Evolutionary conservation across 1,140 invertebrate genomes (phyloP), one percentile per base, ranked within the genome.

Genomic region (Idris sp.): DNA sequence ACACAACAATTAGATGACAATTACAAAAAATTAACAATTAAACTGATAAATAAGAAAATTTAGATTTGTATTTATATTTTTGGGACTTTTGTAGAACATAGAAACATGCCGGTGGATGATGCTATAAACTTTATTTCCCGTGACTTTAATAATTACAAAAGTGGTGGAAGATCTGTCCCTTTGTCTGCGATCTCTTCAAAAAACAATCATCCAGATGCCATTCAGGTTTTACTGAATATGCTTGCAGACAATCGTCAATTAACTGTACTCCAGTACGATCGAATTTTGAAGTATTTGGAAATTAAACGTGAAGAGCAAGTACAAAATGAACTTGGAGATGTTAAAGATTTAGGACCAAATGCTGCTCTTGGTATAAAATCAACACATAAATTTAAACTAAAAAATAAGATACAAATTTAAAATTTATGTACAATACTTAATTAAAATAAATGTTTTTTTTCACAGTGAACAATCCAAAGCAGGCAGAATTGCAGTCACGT

Each of bases 61-160:
- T 4, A 46, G 40, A 28, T 53, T 36, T 62, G 9, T 33, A 74
- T 68, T n/a, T n/a, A n/a, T n/a, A n/a, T n/a, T n/a, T n/a, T 64
- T 25, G 51, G 9, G 16, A 10, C 40, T 79, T 69, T 71, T 87
- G n/a, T n/a, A 93, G 96, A 97, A 83, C 96, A 98, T 81, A 91
- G 96, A 69, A 97, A 98, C 86, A 97, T 98, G 95, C 96, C 95
- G 0, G 79, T 97, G n/a, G 95, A 97, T 46, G 95, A 97, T 86
- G 95, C 96, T 1, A 89, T 97, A 51, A 90, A 89, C 58, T 88
- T 97, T 30, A 89, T 98, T 22, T 89, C 89, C 13, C 89, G 92
- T 11, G 96, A 95, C 84, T 97, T 95, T 86, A 91, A 92, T 44
- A 90, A 91, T 46, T 95, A 95, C 82, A 92, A 95, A 79, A 89